These are phyloP conservation scores for Echiichthys vipera DNA, from an alignment of 2,797 vertebrate species.

Conservation along the genomic window DNA sequence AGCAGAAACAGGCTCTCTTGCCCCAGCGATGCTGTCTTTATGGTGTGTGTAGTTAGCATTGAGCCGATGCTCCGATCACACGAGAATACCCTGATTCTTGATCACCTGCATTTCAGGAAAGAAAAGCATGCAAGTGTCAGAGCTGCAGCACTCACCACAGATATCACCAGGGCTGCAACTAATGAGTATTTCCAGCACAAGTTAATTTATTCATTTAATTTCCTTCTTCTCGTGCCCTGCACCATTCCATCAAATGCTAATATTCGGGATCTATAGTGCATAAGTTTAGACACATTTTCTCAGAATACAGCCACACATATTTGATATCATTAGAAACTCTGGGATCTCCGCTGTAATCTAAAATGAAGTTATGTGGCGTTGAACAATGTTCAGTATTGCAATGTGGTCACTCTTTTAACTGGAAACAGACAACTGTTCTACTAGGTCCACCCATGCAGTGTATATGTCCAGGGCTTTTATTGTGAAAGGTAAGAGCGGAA, in stretches of 20 bases:
- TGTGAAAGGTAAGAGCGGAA: too few relatives aligned
- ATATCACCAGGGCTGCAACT: background rate
- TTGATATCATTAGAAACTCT: background rate
- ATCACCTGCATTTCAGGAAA: background rate
- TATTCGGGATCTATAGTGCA: background rate
- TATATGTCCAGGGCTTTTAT: too few relatives aligned
- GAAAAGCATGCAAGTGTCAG: background rate
- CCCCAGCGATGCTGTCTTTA: background rate
- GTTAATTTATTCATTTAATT: too few relatives aligned
- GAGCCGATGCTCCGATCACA: background rate
- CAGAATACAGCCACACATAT: background rate
- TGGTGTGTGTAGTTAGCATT: background rate
- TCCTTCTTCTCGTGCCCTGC: too few relatives aligned
- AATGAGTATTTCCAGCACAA: background rate
- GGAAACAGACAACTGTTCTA: too few relatives aligned
- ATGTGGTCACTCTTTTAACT: too few relatives aligned
- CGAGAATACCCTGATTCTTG: background rate
- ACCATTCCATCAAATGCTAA: background rate
- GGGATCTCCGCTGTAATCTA: background rate
- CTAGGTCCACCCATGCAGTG: too few relatives aligned
- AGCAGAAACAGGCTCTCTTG: slow-evolving; percentile 38
- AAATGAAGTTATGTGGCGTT: background rate
- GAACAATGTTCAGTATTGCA: background rate
- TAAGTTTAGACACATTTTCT: background rate
- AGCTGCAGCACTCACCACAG: background rate